Conservation (phyloP, 2,113 vertebrate species). For the Hyla sarda region DNA sequence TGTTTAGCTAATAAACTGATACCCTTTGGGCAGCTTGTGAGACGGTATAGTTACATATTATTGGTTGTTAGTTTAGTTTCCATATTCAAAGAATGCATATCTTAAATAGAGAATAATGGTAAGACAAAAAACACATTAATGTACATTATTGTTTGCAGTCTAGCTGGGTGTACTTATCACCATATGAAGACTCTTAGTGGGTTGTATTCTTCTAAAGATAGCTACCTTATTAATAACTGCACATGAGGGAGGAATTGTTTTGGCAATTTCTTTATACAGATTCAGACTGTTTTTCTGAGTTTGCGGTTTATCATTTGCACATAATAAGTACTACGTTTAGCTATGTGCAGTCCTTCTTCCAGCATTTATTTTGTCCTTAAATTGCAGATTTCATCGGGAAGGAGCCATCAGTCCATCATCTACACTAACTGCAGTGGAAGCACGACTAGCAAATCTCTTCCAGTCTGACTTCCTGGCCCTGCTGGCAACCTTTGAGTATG, state of each 20-base stretch:
- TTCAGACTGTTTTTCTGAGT: too few species aligned
- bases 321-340: neutral
- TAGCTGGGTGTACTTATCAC: neutral
- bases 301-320: neutral
- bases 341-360: neutral
- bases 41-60: neutral
- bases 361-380: neutral
- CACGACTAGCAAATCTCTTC: conserved; percentile 65
- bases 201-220: neutral
- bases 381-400: conserved; percentile 62
- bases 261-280: neutral
- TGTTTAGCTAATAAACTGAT: neutral
- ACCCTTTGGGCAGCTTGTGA: neutral
- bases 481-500: conserved; percentile 64
- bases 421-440: conserved; percentile 62
- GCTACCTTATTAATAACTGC: neutral
- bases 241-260: neutral
- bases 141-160: too few species aligned
- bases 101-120: neutral
- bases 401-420: conserved; percentile 55
- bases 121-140: neutral
- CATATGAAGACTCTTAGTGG: too few species aligned
- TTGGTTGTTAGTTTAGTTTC: neutral
- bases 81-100: neutral
- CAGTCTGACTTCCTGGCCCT: conserved; percentile 65